phyloP scores from a whole-genome alignment of 2,888 invertebrate genomes.

The Dolichomitus sp. region DNA sequence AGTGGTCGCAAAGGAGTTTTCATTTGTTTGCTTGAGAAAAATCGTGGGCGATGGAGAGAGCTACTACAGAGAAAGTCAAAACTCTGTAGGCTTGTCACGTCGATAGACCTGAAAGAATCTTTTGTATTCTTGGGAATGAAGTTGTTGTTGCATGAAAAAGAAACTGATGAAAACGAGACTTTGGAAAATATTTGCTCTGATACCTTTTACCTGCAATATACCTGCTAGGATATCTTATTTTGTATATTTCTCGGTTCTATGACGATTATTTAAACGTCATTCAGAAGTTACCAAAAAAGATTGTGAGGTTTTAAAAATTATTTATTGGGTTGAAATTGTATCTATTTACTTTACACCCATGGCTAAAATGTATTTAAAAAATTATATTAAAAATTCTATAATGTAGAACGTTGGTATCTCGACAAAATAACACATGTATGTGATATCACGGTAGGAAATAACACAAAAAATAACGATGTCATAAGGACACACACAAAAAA shows the following conservation, averaged over 20 bases:
- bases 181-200: conserved; percentile 20
- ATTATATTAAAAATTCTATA: too few species aligned
- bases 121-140: conserved; percentile 17
- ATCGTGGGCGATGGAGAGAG: conserved; percentile 1
- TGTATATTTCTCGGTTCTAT: background rate
- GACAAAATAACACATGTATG: too few species aligned
- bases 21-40: conserved; percentile 30
- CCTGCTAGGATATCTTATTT: background rate
- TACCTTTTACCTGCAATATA: background rate
- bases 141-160: background rate
- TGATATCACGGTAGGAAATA: too few species aligned
- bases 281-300: background rate
- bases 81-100: background rate
- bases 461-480: too few species aligned
- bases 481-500: too few species aligned
- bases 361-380: too few species aligned
- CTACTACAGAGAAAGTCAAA: conserved; percentile 30
- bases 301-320: background rate
- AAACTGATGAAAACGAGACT: background rate
- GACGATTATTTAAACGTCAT: background rate
- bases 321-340: background rate
- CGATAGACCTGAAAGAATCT: conserved; percentile 29
- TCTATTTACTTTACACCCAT: too few species aligned
- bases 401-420: too few species aligned
- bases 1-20: conserved; percentile 36